Percentiles rank a stretch among this genome's conserved stretches.
Conservation (phyloP, 2,113 vertebrate genomes). For the Furnarius figulus region DNA sequence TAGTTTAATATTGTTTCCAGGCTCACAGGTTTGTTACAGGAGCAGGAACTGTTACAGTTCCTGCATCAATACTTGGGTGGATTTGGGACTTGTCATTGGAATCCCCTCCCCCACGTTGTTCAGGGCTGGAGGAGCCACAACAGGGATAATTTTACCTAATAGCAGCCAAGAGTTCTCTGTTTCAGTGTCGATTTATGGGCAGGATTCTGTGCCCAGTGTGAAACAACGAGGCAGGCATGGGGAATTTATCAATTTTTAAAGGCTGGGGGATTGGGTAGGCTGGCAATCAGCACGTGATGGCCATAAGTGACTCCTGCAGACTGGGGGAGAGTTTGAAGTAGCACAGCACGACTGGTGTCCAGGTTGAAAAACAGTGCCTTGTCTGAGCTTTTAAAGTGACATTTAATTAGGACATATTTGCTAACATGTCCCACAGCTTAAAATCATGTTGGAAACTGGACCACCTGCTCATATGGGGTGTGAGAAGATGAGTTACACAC, state of each 20-base stretch:
- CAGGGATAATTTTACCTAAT: constrained; percentile 38
- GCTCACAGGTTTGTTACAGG: background rate
- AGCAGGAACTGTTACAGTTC: background rate
- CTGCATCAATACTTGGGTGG: background rate
- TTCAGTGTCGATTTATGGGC: background rate
- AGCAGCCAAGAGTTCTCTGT: constrained; percentile 22
- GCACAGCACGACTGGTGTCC: background rate
- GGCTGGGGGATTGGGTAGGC: background rate
- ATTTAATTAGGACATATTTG: background rate
- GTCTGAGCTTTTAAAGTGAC: background rate
- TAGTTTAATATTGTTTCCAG: constrained; percentile 10
- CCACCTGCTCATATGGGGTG: background rate
- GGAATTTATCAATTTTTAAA: background rate
- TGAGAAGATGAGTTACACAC: background rate
- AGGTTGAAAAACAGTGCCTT: background rate
- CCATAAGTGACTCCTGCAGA: background rate
- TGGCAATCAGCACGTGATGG: background rate
- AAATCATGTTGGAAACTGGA: background rate
- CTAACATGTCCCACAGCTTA: background rate
- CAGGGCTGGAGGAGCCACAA: background rate
- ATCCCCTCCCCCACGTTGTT: background rate
- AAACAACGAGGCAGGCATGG: background rate
- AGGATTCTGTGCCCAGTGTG: background rate
- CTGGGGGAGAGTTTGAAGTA: background rate
- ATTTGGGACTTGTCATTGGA: constrained; percentile 3